Base-by-base conservation (phyloP, 2,888 invertebrate genomes). In the Amaurobius ferox region DNA sequence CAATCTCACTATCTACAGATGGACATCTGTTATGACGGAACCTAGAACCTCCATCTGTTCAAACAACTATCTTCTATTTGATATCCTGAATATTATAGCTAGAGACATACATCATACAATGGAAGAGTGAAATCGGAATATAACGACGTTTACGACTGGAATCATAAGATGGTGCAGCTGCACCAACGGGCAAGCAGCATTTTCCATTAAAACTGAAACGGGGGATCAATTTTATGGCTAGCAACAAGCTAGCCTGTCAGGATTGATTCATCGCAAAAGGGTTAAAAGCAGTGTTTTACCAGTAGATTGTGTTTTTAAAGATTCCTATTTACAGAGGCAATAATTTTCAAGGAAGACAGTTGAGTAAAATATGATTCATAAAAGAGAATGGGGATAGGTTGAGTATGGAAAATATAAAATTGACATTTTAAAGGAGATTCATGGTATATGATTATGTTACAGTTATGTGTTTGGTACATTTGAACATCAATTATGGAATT, bases 71-170 rank as follows among this genome's bases (percentile, higher is more conserved):
- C 30, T 9, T n/a, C 29, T 29, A 29, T 64, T 30, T 23, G 30
- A 29, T 64, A 30, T 30, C 29, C 64, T 13, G 16, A 39, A 39
- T 39, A 23, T 23, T 19, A 39, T 7, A 19, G 19, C 26, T n/a
- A 9, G n/a, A 35, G 32, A 67, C 13, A 16, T 44, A 44, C 19
- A 23, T 39, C 39, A 39, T 39, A n/a, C 13, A 9, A 26, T 26
- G 16, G 13, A 35, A 39, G 32, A 39, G 23, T 39, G 23, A 68
- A 9, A 13, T 26, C 39, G 39, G 39, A 35, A 68, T 68, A 68
- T 19, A 39, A 68, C 35, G 68, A 68, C 68, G 39, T 68, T 68
- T 68, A 68, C 32, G 68, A 68, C 68, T 39, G 6, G 39, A 23
- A 39, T 26, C 39, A 13, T n/a, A n/a, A 26, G 68, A 32, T 30